phyloP scores from a whole-genome alignment of 2,797 vertebrate species.

The Chloroceryle amazona region DNA sequence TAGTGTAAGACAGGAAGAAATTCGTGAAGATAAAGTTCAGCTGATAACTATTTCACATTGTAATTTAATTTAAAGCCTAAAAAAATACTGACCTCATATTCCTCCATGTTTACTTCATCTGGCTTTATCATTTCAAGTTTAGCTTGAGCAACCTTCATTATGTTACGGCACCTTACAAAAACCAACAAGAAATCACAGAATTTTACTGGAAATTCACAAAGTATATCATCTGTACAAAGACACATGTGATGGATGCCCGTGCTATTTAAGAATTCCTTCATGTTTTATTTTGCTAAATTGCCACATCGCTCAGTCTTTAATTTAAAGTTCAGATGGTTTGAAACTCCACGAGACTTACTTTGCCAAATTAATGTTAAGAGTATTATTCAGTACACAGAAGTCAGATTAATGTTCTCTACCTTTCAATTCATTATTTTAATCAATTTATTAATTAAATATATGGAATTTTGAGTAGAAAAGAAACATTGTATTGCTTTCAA shows the following conservation, averaged over 20 bases:
- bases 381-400: background rate
- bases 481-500: background rate
- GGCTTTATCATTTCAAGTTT: constrained; percentile 98
- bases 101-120: constrained; percentile 96
- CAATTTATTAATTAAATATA: background rate
- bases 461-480: background rate
- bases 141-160: constrained; percentile 97
- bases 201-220: background rate
- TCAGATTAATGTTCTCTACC: background rate
- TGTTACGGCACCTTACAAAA: constrained; percentile 91
- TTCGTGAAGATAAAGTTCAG: background rate
- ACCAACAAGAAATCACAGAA: constrained; percentile 58
- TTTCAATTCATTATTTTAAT: background rate
- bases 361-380: background rate
- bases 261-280: background rate
- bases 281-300: background rate
- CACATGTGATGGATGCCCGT: background rate
- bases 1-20: background rate
- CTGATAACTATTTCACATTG: background rate
- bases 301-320: background rate
- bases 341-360: background rate
- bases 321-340: background rate
- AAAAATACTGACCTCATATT: constrained; percentile 91
- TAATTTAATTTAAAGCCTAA: background rate
- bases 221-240: background rate